Evolutionary conservation across 2,797 vertebrate genomes (phyloP).

Genomic region (Malacoraja senta): DNA sequence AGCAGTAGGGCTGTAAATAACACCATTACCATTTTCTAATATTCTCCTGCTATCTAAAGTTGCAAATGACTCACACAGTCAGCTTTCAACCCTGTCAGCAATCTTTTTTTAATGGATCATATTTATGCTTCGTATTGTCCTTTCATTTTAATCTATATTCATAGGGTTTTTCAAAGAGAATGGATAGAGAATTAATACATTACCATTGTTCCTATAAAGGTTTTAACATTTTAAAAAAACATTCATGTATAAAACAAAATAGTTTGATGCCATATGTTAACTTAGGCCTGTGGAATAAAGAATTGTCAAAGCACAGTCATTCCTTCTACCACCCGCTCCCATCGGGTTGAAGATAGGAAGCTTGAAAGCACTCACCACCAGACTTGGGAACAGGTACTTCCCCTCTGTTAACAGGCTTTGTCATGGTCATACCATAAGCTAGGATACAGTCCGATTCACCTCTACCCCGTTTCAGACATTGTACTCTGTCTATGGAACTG

Average conservation of each 20-base stretch:
- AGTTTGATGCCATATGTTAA: background rate
- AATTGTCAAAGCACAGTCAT: no score
- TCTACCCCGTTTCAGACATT: no score
- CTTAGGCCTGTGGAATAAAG: background rate
- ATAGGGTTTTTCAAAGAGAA: background rate
- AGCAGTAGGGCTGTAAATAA: background rate
- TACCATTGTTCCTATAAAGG: background rate
- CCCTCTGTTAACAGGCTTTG: no score
- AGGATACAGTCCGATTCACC: no score
- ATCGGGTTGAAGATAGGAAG: no score
- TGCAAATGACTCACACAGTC: background rate
- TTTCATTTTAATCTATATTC: background rate
- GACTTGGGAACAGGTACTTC: no score
- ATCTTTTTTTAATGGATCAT: background rate
- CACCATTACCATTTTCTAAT: background rate
- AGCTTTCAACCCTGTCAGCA: no score
- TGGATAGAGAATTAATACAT: background rate
- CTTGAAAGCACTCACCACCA: no score
- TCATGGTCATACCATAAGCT: no score
- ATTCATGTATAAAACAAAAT: background rate
- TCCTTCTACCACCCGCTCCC: no score
- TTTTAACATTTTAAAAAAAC: background rate
- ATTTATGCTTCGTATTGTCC: background rate
- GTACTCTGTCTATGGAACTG: no score
- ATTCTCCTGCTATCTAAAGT: background rate